Conservation (phyloP, 2,888 invertebrate genomes). For the Taphrorychus bicolor region DNA sequence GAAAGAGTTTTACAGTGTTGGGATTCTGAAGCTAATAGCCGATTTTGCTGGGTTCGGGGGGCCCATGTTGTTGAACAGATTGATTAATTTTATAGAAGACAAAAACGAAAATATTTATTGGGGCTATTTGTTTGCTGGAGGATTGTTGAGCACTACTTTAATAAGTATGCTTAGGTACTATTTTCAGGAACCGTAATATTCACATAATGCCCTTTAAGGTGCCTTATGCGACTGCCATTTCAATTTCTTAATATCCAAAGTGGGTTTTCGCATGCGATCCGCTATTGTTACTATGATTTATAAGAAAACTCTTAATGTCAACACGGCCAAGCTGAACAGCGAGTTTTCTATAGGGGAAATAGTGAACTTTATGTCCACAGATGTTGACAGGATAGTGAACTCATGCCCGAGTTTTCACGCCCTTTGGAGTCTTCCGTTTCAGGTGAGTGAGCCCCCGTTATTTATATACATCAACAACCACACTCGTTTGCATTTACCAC, state of each 20-base stretch:
- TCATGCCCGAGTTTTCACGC: conserved; percentile 96
- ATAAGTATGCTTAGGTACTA: conserved; percentile 65
- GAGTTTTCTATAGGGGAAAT: conserved; percentile 81
- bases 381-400: conserved; percentile 93
- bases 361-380: conserved; percentile 96
- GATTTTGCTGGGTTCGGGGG: conserved; percentile 89
- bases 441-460: conserved; percentile 70
- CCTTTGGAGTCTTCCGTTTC: conserved; percentile 95
- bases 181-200: neutral
- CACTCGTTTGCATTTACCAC: neutral
- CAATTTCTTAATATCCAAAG: conserved; percentile 83
- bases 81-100: conserved; percentile 82
- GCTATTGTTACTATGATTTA: conserved; percentile 85
- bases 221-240: conserved; percentile 88
- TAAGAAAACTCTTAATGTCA: conserved; percentile 68
- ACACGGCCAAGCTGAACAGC: conserved; percentile 54
- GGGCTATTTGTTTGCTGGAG: conserved; percentile 71
- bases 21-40: conserved; percentile 80
- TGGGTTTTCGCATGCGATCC: conserved; percentile 86
- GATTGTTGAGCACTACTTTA: conserved; percentile 71
- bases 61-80: conserved; percentile 82
- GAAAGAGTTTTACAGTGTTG: conserved; percentile 83
- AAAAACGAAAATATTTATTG: conserved; percentile 69
- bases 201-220: conserved; percentile 60
- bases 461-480: no score